These are phyloP conservation scores for Harpagifer antarcticus DNA, from an alignment of 2,797 vertebrate species.

Conservation along the genomic window DNA sequence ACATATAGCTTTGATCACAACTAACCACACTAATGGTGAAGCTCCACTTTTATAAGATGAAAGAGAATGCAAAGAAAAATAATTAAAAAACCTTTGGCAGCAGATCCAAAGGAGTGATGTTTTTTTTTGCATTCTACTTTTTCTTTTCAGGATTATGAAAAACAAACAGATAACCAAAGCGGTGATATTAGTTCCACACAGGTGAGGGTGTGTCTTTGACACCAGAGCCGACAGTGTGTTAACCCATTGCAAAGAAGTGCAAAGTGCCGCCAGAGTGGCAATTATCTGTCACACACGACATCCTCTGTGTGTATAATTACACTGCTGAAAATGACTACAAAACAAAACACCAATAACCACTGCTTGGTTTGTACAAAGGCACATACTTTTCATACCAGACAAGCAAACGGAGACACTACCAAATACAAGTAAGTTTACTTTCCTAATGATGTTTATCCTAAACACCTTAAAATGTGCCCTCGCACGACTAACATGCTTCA, in stretches of 20 bases:
- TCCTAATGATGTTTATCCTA: conserved; percentile 21
- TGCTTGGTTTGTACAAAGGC: background rate
- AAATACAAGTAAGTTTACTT: conserved; percentile 18
- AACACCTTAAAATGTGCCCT: background rate
- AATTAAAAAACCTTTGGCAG: conserved; percentile 76
- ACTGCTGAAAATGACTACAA: conserved; percentile 45
- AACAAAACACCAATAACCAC: conserved; percentile 57
- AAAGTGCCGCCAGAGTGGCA: conserved; percentile 35
- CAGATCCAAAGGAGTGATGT: conserved; percentile 81
- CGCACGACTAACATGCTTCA: conserved; percentile 21
- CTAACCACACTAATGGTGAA: conserved; percentile 48
- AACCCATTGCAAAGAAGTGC: conserved; percentile 24
- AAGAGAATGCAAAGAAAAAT: conserved; percentile 24
- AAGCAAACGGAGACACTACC: background rate
- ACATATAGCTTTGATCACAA: conserved; percentile 73
- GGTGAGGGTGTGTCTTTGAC: conserved; percentile 66
- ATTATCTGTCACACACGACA: conserved; percentile 52
- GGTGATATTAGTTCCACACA: conserved; percentile 60
- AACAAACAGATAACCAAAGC: conserved; percentile 54
- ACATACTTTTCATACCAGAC: conserved; percentile 34
- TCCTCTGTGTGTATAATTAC: conserved; percentile 69
- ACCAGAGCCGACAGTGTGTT: conserved; percentile 30
- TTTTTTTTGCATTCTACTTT: conserved; percentile 39
- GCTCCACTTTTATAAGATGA: conserved; percentile 38
- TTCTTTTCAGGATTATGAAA: conserved; percentile 52